phyloP scores from a whole-genome alignment of 2,888 invertebrate species.

The Lycaena phlaeas region DNA sequence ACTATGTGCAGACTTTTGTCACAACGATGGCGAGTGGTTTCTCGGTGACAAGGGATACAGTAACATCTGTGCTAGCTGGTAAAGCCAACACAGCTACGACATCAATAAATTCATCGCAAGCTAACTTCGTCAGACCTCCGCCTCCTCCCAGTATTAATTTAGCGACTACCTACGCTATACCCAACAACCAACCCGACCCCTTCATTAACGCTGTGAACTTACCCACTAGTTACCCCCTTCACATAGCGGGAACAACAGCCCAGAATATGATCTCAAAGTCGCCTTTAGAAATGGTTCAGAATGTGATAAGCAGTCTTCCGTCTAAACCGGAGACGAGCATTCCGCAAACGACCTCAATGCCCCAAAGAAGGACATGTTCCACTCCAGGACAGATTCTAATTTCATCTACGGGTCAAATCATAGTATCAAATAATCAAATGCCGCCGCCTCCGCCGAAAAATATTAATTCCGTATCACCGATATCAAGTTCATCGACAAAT shows the following conservation, averaged over 20 bases:
- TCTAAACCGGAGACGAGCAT: slow-evolving; percentile 49
- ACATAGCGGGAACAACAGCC: slow-evolving; percentile 62
- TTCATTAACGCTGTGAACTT: slow-evolving; percentile 62
- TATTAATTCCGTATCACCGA: slow-evolving; percentile 72
- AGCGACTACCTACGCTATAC: slow-evolving; percentile 58
- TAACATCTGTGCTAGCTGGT: slow-evolving; percentile 85
- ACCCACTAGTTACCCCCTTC: slow-evolving; percentile 56
- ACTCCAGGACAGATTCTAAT: slow-evolving; percentile 81
- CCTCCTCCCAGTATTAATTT: slow-evolving; percentile 57
- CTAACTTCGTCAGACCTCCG: slow-evolving; percentile 50
- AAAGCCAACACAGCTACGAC: slow-evolving; percentile 84
- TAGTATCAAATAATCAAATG: slow-evolving; percentile 78
- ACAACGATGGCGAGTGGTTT: slow-evolving; percentile 79
- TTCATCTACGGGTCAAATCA: slow-evolving; percentile 81
- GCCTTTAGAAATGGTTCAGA: slow-evolving; percentile 84
- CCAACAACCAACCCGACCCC: slow-evolving; percentile 61
- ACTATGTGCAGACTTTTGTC: slow-evolving; percentile 57
- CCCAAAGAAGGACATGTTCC: slow-evolving; percentile 35
- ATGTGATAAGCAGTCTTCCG: slow-evolving; percentile 80
- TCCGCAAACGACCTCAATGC: slow-evolving; percentile 46
- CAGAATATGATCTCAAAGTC: slow-evolving; percentile 72
- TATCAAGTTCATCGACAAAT: slow-evolving; percentile 76
- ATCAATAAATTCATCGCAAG: slow-evolving; percentile 77
- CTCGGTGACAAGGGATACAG: slow-evolving; percentile 85
- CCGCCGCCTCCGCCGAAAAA: slow-evolving; percentile 77